Conservation (phyloP, 1,140 invertebrate genomes). For the Brachystomella parvula region DNA sequence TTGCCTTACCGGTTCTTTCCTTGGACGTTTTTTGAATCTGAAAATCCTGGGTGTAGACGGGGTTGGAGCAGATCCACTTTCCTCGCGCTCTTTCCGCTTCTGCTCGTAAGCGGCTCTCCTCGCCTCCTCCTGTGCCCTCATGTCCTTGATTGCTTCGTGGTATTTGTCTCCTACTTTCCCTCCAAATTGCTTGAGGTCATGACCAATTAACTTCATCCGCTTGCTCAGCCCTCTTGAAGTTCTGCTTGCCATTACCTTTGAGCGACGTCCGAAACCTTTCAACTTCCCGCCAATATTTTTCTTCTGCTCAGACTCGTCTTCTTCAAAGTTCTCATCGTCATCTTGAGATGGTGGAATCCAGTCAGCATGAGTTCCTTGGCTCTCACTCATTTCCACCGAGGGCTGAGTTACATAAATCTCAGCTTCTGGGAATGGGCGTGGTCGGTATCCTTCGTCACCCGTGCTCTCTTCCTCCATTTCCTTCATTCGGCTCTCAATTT, state of each 20-base stretch:
- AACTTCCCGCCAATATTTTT: conserved; percentile 10
- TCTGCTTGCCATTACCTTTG: conserved; percentile 27
- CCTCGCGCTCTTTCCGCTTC: conserved; percentile 45
- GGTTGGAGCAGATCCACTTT: conserved; percentile 40
- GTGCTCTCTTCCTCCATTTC: conserved; percentile 16
- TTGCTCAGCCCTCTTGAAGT: conserved; percentile 23
- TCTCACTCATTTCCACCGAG: conserved; percentile 20
- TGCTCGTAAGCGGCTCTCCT: not conserved
- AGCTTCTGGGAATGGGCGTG: conserved; percentile 14
- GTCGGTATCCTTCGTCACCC: not conserved
- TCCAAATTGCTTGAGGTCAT: conserved; percentile 29
- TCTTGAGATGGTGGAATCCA: not conserved
- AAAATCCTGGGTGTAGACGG: conserved; percentile 43
- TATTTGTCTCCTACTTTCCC: conserved; percentile 24
- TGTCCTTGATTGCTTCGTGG: conserved; percentile 25
- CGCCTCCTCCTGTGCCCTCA: conserved; percentile 31
- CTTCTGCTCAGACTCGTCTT: not conserved
- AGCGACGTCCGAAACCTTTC: conserved; percentile 23
- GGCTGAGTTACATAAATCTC: conserved; percentile 32
- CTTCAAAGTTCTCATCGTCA: not conserved
- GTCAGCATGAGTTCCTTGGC: conserved; percentile 4
- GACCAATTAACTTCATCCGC: conserved; percentile 23
- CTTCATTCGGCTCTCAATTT: conserved; percentile 10
- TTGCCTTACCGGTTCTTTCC: conserved; percentile 41
- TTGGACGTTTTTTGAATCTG: conserved; percentile 47